phyloP scores from a whole-genome alignment of 2,888 invertebrate species.

The Cotesia congregata region DNA sequence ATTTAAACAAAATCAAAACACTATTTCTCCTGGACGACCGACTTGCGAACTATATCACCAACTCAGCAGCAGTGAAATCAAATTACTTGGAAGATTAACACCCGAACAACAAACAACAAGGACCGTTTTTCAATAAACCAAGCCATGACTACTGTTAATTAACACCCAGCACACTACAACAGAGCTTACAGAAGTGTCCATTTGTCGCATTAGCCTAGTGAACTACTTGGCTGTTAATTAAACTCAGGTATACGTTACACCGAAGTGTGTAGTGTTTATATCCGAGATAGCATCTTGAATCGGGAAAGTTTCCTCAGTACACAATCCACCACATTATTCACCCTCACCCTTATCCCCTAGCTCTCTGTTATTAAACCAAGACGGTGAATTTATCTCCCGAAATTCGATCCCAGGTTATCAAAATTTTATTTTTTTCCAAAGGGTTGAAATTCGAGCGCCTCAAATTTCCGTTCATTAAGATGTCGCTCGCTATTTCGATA shows the following conservation, averaged over 20 bases:
- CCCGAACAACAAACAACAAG: background rate
- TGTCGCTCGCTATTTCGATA: background rate
- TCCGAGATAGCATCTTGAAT: conserved; percentile 9
- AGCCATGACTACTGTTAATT: background rate
- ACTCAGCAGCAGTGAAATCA: too few species aligned
- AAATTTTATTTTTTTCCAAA: background rate
- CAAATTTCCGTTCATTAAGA: background rate
- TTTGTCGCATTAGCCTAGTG: conserved; percentile 18
- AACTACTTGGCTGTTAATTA: conserved; percentile 16
- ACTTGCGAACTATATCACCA: too few species aligned
- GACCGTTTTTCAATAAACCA: background rate
- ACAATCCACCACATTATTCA: conserved; percentile 9
- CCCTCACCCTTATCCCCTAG: background rate
- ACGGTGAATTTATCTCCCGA: background rate
- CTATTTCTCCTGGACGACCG: too few species aligned
- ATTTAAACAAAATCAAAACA: too few species aligned
- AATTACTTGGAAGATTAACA: too few species aligned
- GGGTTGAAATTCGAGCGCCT: background rate
- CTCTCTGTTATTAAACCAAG: background rate
- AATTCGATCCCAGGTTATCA: background rate
- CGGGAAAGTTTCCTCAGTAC: background rate
- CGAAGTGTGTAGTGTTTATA: background rate
- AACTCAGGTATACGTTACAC: conserved; percentile 5
- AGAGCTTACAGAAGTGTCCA: conserved; percentile 8
- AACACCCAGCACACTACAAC: background rate